Conservation (phyloP, 2,888 invertebrate genomes). For the Caradrina kadenii region DNA sequence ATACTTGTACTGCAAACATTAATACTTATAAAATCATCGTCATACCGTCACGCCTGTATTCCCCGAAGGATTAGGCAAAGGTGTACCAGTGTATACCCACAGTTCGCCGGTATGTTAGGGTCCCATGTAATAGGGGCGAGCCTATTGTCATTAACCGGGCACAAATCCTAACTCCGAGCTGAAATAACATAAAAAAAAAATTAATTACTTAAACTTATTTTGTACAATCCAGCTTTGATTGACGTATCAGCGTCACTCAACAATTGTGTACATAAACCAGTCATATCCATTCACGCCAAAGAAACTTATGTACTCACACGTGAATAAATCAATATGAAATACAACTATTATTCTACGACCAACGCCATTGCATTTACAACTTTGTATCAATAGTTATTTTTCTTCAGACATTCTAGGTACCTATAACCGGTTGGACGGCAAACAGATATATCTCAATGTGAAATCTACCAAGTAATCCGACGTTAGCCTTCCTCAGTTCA, state of each 20-base stretch:
- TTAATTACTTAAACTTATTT: conserved; percentile 18
- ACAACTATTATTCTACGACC: conserved; percentile 31
- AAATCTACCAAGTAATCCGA: conserved; percentile 26
- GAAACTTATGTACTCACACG: conserved; percentile 21
- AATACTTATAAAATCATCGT: too few relatives aligned
- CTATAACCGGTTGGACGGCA: conserved; percentile 11
- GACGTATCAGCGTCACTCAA: conserved; percentile 34
- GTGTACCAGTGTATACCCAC: too few relatives aligned
- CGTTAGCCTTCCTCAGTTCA: conserved; percentile 15
- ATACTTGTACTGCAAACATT: too few relatives aligned
- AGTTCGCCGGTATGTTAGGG: too few relatives aligned
- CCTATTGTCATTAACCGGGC: too few relatives aligned
- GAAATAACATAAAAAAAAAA: too few relatives aligned
- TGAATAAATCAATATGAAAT: conserved; percentile 40
- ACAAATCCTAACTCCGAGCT: too few relatives aligned
- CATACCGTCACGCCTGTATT: too few relatives aligned
- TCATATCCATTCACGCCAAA: conserved; percentile 38
- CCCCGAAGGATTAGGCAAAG: too few relatives aligned
- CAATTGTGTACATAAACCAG: conserved; percentile 52
- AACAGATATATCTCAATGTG: conserved; percentile 22
- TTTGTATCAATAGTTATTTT: conserved; percentile 25
- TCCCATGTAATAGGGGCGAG: too few relatives aligned
- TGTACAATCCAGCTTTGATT: conserved; percentile 24
- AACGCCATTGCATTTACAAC: conserved; percentile 20
- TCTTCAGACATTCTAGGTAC: background rate